Conservation (phyloP, 2,888 invertebrate species). For the Dryomyza anilis region DNA sequence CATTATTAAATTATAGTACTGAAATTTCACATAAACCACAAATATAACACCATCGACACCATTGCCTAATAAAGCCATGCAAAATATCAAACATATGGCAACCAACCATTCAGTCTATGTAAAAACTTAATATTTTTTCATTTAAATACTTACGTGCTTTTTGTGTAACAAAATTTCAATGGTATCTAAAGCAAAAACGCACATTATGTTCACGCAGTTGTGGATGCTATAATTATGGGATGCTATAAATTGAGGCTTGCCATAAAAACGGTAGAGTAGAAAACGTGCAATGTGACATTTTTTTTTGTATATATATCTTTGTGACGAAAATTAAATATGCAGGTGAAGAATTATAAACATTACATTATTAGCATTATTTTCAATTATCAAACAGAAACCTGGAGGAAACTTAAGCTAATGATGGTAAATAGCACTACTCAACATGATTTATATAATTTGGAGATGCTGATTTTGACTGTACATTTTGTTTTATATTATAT, state of each 20-base stretch:
- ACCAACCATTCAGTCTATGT: no score
- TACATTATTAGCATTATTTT: no score
- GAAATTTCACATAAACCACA: background rate
- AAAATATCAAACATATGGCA: no score
- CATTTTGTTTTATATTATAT: no score
- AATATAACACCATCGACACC: slow-evolving; percentile 17
- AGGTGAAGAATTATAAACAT: no score
- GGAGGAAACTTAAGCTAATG: no score
- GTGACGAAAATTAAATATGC: background rate
- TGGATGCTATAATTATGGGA: slow-evolving; percentile 22
- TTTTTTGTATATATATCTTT: background rate
- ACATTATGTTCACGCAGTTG: slow-evolving; percentile 18
- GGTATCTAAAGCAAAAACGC: slow-evolving; percentile 22
- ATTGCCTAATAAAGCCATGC: slow-evolving; percentile 20
- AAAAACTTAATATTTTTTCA: no score
- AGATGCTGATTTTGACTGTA: no score
- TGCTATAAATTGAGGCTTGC: slow-evolving; percentile 20
- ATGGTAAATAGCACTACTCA: no score
- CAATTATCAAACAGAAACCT: no score
- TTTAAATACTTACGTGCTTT: slow-evolving; percentile 22
- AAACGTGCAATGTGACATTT: slow-evolving; percentile 18
- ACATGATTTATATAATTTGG: no score
- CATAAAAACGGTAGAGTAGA: slow-evolving; percentile 17
- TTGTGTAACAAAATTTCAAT: no score
- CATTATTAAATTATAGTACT: background rate